A percentile compares a stretch with the other conserved stretches of the same genome.
phyloP scores from a whole-genome alignment of 2,797 vertebrate genomes.

The Coreius guichenoti region DNA sequence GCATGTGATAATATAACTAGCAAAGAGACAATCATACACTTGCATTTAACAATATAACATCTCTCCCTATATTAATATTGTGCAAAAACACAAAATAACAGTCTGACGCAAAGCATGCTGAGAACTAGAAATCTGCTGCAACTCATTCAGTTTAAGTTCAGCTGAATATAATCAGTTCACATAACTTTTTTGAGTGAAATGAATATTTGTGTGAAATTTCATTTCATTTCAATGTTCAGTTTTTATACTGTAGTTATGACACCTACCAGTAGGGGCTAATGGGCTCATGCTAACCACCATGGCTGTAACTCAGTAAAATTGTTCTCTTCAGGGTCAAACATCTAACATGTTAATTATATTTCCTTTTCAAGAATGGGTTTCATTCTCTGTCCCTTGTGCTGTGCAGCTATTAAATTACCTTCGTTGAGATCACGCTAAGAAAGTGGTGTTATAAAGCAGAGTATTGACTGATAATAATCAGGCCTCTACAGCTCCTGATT shows the following conservation, averaged over 20 bases:
- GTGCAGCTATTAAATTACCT: slow-evolving; percentile 17
- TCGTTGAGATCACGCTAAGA: slow-evolving; percentile 18
- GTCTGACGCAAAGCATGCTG: no score
- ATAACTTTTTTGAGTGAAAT: not conserved
- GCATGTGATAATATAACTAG: no score
- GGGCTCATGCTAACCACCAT: not conserved
- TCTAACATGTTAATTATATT: not conserved
- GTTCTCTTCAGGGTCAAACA: not conserved
- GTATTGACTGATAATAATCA: slow-evolving; percentile 72
- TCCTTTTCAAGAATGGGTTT: slow-evolving; percentile 7
- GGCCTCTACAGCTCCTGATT: slow-evolving; percentile 66
- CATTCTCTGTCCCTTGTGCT: not conserved
- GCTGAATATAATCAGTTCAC: not conserved
- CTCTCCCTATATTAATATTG: not conserved
- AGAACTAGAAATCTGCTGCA: not conserved
- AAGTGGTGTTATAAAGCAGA: slow-evolving; percentile 40
- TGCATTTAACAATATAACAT: no score
- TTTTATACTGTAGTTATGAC: not conserved
- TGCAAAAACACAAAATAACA: no score
- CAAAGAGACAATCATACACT: no score
- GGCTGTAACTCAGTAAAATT: not conserved
- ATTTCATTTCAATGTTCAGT: not conserved
- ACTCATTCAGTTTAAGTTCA: not conserved
- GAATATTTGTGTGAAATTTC: not conserved
- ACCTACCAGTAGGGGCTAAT: not conserved